Base-by-base conservation (phyloP, 1,140 invertebrate genomes). In the Probaryconus sp. region DNA sequence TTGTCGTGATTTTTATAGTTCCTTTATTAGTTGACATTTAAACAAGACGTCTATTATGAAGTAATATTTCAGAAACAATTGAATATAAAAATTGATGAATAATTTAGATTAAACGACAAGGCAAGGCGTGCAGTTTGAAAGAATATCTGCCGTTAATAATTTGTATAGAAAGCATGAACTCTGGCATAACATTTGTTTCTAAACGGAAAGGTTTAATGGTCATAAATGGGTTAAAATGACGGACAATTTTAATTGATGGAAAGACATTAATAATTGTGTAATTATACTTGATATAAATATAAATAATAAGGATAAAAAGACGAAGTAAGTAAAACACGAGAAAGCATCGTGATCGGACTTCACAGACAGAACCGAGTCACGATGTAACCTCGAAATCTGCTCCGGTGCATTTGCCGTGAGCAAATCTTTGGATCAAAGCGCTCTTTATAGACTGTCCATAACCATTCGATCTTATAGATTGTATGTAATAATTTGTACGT, bases 361-460 rank as follows among this genome's bases (percentile, higher is more conserved):
- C 48, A 51, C 61, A 65, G 71, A 65, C 63, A 47, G 67, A 53
- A 69, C 64, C 79, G 58, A 78, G 77, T 83, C 77, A 83, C 81
- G 80, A 81, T 77, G 55, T 64, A 79, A 71, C 75, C 58, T 80
- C 72, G 79, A 77, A 81, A 80, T 71, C 67, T 79, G 47, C 48
- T 67, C 21, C 65, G 67, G 45, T 58, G 63, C 68, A 68, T 76
- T 76, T 78, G 77, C 77, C 77, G 60, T 76, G 72, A 81, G 79
- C 77, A 78, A 81, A 81, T 81, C 78, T 78, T 74, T 35, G 64
- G 38, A 79, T 76, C 68, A 64, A 53, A 70, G 53, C 50, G 56
- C 56, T 69, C 67, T 81, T 79, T 79, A 75, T 70, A 70, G 69
- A 77, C 56, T 63, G 70, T 76, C 61, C 58, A 76, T 80, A 76